Evolutionary conservation across 2,888 invertebrate species (phyloP), one percentile per base, ranked within the genome.

Genomic region (Lycocerus yunnanus): DNA sequence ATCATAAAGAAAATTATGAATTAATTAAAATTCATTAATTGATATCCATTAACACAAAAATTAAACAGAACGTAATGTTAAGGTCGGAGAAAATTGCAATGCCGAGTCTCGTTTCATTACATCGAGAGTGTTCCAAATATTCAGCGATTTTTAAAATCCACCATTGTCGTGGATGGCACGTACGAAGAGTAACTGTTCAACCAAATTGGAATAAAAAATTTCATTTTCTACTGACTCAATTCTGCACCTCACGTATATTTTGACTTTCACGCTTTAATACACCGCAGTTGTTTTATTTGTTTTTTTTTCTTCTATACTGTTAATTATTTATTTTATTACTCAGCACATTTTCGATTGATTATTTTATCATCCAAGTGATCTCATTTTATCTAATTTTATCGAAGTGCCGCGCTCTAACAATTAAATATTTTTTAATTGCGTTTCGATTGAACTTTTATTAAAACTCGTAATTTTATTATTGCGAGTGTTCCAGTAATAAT

Each of bases 241-340:
- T 71, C 15, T 15, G 16, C 15, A 15, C 67, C 20, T 66, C 67
- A 24, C 60, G 68, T 70, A 59, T 72, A 59, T 72, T 68, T 66
- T 72, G 60, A 72, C 72, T 72, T 72, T 72, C 73, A 73, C 69
- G 73, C 69, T 73, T 73, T 66, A 69, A 21, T 73, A 24, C 66
- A 14, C 65, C 20, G 11, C 5, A 16, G 63, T 20, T n/a, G 63
- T 20, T 43, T n/a, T 43, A 43, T 43, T 43, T 43, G n/a, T n/a
- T 43, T n/a, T n/a, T 21, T n/a, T 24, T 59, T 71, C 27, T 15
- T 21, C 9, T 11, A 3, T 66, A 15, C 68, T 72, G 68, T 72
- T 72, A 72, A 72, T 73, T 69, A 69, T 70, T 69, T 73, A 66
- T 59, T 66, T 70, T 73, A 69, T 73, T 69, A 73, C 66, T 69